Evolutionary conservation across 1,140 invertebrate genomes (phyloP).

Genomic region (Tribolium madens): DNA sequence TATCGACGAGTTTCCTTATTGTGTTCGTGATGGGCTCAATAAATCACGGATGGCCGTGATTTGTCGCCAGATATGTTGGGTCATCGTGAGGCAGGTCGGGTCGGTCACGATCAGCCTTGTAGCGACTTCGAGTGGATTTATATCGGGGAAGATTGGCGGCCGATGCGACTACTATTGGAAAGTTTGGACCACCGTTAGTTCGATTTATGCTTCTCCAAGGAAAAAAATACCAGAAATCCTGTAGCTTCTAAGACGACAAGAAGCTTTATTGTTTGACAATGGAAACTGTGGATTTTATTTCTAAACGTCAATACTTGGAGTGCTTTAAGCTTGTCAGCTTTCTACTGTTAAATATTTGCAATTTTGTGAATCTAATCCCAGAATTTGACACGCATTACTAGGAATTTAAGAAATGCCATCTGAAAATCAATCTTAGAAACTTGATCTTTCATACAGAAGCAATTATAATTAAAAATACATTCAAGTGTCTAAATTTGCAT

Average conservation of each 20-base stretch:
- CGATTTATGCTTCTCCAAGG: neutral
- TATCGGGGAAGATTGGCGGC: neutral
- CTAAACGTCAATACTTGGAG: neutral
- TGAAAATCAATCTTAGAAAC: too few relatives aligned
- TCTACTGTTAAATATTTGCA: neutral
- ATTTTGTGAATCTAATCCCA: too few relatives aligned
- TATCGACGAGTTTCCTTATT: slow-evolving; percentile 20
- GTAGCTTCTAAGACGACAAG: neutral
- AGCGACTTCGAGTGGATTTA: slow-evolving; percentile 5
- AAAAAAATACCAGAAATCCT: neutral
- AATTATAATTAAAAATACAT: too few relatives aligned
- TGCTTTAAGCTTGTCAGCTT: neutral
- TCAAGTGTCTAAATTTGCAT: neutral
- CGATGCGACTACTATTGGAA: neutral
- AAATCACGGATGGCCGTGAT: slow-evolving; percentile 6
- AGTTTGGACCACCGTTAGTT: neutral
- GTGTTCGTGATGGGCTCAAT: slow-evolving; percentile 14
- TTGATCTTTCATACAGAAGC: too few relatives aligned
- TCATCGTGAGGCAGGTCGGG: slow-evolving; percentile 19
- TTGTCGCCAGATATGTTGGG: slow-evolving; percentile 1
- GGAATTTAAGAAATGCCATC: too few relatives aligned
- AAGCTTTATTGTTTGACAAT: neutral
- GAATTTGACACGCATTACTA: too few relatives aligned
- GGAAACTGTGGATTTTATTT: neutral
- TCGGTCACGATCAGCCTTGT: slow-evolving; percentile 26